phyloP scores from a whole-genome alignment of 2,888 invertebrate genomes.

The Epinotia demarniana region DNA sequence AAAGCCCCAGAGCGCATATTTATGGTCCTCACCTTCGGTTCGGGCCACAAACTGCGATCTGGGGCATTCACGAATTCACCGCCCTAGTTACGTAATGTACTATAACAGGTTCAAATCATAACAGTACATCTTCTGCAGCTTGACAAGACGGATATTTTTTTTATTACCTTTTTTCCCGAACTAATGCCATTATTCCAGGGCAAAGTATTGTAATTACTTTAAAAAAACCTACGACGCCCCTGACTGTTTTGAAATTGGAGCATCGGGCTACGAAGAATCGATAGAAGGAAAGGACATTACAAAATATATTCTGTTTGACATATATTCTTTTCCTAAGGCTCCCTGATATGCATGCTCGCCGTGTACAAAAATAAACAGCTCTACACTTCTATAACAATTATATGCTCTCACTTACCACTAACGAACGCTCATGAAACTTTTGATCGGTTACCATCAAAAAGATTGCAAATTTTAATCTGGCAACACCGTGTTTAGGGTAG shows the following conservation, averaged over 20 bases:
- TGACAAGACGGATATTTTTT: neutral
- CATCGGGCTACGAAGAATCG: constrained; percentile 40
- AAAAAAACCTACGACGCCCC: neutral
- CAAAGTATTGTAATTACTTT: too few relatives aligned
- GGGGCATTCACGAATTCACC: too few relatives aligned
- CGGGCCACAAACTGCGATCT: too few relatives aligned
- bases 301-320: constrained; percentile 53
- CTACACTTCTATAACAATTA: constrained; percentile 71
- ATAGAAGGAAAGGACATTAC: constrained; percentile 53
- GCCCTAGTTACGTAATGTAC: too few relatives aligned
- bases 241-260: constrained; percentile 51
- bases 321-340: constrained; percentile 71
- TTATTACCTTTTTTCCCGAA: too few relatives aligned
- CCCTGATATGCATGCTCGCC: constrained; percentile 78
- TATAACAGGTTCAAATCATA: too few relatives aligned
- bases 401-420: constrained; percentile 46
- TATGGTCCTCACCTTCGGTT: too few relatives aligned
- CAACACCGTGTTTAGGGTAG: neutral
- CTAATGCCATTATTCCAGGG: neutral
- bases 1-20: too few relatives aligned
- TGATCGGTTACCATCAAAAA: constrained; percentile 13
- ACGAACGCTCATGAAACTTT: constrained; percentile 1
- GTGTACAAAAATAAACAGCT: constrained; percentile 82
- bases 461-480: constrained; percentile 1
- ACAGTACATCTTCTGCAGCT: neutral